These are phyloP conservation scores for Sthenelais limicola DNA, from an alignment of 2,888 invertebrate genomes.

Conservation along the genomic window DNA sequence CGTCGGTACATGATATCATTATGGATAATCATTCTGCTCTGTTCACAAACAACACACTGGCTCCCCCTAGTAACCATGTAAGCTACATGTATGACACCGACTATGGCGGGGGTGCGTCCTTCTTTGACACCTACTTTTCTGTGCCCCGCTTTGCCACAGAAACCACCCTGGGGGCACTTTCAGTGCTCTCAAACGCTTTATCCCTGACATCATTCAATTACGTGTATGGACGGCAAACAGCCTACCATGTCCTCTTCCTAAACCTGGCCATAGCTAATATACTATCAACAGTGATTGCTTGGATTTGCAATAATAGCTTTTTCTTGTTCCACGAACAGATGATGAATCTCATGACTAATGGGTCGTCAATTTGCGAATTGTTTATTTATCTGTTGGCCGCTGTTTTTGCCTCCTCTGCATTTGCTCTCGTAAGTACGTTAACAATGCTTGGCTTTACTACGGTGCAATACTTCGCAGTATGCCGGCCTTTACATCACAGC, in stretches of 20 bases:
- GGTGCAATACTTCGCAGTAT: slow-evolving; percentile 51
- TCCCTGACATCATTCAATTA: slow-evolving; percentile 43
- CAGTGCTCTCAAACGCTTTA: slow-evolving; percentile 40
- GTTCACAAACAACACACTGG: slow-evolving; percentile 1
- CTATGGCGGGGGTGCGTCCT: background rate
- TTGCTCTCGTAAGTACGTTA: slow-evolving; percentile 47
- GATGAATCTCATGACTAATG: background rate
- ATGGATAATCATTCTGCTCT: too few relatives aligned
- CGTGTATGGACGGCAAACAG: slow-evolving; percentile 39
- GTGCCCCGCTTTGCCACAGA: slow-evolving; percentile 38
- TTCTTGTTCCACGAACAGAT: slow-evolving; percentile 40
- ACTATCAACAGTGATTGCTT: slow-evolving; percentile 43
- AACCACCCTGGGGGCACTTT: slow-evolving; percentile 23
- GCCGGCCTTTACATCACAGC: slow-evolving; percentile 47
- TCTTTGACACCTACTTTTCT: slow-evolving; percentile 43
- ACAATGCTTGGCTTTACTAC: slow-evolving; percentile 50
- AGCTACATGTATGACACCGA: background rate
- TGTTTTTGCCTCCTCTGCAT: slow-evolving; percentile 42
- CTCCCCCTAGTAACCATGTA: background rate
- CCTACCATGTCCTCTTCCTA: slow-evolving; percentile 49
- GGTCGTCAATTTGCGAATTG: slow-evolving; percentile 41
- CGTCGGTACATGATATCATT: too few relatives aligned
- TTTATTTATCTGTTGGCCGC: slow-evolving; percentile 46
- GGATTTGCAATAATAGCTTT: slow-evolving; percentile 49
- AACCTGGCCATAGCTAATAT: slow-evolving; percentile 50